Evolutionary conservation across 2,888 invertebrate species (phyloP).

Genomic region (Agriopis leucophaearia): DNA sequence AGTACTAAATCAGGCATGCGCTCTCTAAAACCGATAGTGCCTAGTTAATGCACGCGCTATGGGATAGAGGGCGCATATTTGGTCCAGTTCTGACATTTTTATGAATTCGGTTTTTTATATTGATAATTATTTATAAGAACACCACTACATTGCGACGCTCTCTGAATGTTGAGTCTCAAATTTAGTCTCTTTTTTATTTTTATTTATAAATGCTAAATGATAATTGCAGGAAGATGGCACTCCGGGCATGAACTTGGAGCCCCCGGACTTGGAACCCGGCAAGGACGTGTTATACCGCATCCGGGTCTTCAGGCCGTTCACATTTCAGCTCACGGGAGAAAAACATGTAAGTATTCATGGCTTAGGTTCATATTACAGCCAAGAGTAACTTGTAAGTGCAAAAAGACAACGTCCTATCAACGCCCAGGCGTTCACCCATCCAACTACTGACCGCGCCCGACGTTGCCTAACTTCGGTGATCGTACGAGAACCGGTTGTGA

Average conservation of each 20-base stretch:
- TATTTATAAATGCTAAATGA: not conserved
- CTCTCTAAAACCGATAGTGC: no score
- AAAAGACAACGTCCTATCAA: no score
- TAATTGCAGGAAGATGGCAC: slow-evolving; percentile 51
- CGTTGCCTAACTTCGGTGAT: slow-evolving; percentile 80
- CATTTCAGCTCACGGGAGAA: slow-evolving; percentile 50
- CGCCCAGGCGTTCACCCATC: slow-evolving; percentile 83
- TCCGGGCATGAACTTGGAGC: slow-evolving; percentile 23
- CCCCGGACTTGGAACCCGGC: slow-evolving; percentile 65
- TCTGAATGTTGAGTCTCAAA: no score
- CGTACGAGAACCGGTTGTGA: slow-evolving; percentile 69
- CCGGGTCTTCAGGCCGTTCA: slow-evolving; percentile 70
- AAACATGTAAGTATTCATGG: slow-evolving; percentile 55
- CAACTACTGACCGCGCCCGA: slow-evolving; percentile 83
- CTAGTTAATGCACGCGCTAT: no score
- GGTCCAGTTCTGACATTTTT: no score
- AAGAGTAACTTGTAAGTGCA: no score
- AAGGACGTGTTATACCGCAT: slow-evolving; percentile 68
- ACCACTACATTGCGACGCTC: no score
- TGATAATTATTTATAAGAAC: no score
- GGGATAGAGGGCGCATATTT: no score
- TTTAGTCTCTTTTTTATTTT: not conserved
- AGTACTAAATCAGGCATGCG: no score
- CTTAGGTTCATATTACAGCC: no score
- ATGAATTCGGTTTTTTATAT: no score